These are phyloP conservation scores for Knipowitschia caucasica DNA, from an alignment of 2,797 vertebrate genomes.

Conservation along the genomic window DNA sequence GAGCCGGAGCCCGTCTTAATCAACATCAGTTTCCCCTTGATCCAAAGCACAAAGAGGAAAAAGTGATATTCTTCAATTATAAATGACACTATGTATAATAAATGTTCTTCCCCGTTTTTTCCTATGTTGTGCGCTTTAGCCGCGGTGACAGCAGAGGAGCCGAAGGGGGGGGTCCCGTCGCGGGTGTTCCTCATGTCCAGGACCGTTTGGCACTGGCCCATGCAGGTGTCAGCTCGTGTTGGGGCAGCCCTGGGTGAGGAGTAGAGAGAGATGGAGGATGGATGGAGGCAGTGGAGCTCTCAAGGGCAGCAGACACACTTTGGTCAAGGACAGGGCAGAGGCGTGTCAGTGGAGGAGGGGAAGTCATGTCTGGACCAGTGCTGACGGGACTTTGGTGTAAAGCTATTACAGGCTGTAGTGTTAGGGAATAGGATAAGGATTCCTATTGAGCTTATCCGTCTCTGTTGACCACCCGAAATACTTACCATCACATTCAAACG, in stretches of 20 bases:
- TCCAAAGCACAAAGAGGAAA: conserved; percentile 58
- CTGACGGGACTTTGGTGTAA: conserved; percentile 4
- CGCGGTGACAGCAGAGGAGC: conserved; percentile 15
- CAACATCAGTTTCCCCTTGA: conserved; percentile 46
- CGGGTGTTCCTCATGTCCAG: conserved; percentile 30
- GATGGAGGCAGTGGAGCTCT: conserved; percentile 51
- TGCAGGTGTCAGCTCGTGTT: conserved; percentile 62
- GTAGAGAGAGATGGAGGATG: conserved; percentile 36
- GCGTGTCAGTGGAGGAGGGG: conserved; percentile 42
- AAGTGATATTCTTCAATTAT: conserved; percentile 69
- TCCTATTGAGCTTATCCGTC: no score
- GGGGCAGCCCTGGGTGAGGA: conserved; percentile 45
- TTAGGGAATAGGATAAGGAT: no score
- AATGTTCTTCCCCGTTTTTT: conserved; percentile 41
- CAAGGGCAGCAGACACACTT: conserved; percentile 64
- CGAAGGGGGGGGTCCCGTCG: conserved; percentile 14
- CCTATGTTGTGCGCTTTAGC: conserved; percentile 35
- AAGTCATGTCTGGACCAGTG: conserved; percentile 34
- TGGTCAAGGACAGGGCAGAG: conserved; percentile 59
- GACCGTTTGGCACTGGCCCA: conserved; percentile 40
- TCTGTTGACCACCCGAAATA: no score
- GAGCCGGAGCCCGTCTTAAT: conserved; percentile 37
- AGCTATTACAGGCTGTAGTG: not conserved
- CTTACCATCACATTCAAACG: no score
- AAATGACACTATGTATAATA: conserved; percentile 68